These are phyloP conservation scores for Ormyrus nitidulus DNA, from an alignment of 2,888 invertebrate species.

Conservation along the genomic window DNA sequence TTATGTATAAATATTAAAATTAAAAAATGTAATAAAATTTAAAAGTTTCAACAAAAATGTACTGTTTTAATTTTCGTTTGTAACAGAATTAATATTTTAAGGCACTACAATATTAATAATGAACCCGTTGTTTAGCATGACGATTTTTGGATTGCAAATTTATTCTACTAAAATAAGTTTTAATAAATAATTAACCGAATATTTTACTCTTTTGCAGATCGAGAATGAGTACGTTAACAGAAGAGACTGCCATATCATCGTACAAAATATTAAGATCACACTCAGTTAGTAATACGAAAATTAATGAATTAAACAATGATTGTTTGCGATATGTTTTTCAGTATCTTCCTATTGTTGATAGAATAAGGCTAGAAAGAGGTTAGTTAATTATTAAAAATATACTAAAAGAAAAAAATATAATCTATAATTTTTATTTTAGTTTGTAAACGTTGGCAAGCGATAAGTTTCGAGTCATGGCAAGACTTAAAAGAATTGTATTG, in stretches of 20 bases:
- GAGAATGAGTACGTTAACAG: conserved; percentile 5
- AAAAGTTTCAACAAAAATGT: no score
- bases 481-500: conserved; percentile 38
- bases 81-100: no score
- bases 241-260: not conserved
- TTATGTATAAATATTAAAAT: conserved; percentile 13
- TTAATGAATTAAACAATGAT: conserved; percentile 40
- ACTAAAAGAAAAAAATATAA: not conserved
- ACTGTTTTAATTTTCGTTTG: no score
- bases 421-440: conserved; percentile 28
- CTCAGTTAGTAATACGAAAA: not conserved
- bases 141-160: no score
- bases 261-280: not conserved
- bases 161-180: no score
- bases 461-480: conserved; percentile 47
- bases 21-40: not conserved
- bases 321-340: conserved; percentile 43
- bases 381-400: not conserved
- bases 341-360: conserved; percentile 45
- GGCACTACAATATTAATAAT: no score
- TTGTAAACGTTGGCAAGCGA: conserved; percentile 41
- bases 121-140: no score
- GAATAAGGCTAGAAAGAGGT: conserved; percentile 50
- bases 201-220: conserved; percentile 19
- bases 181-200: not conserved